Conservation (phyloP, 2,888 invertebrate genomes). For the Euplagia quadripunctaria region DNA sequence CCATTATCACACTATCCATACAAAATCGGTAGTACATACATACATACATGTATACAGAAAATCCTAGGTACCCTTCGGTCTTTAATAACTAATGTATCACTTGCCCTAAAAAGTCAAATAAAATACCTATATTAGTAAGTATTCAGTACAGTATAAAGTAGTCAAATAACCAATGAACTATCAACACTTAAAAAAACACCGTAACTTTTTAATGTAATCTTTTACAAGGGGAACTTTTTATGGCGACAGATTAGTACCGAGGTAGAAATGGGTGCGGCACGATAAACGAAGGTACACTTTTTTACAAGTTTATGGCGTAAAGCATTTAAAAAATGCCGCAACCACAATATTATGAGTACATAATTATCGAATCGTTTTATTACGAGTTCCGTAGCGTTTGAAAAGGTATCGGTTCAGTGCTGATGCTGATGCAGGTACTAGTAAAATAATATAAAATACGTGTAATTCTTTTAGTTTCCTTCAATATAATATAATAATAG, state of each 20-base stretch:
- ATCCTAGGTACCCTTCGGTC: background rate
- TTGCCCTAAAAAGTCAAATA: background rate
- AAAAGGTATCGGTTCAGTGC: background rate
- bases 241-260: constrained; percentile 57
- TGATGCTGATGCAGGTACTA: constrained; percentile 2
- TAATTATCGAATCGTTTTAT: constrained; percentile 18
- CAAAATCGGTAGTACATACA: too few relatives aligned
- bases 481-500: too few relatives aligned
- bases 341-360: constrained; percentile 49
- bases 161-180: background rate
- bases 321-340: constrained; percentile 51
- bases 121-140: background rate
- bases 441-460: background rate
- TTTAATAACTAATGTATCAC: background rate
- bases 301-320: constrained; percentile 46
- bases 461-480: too few relatives aligned
- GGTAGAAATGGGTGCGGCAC: constrained; percentile 52
- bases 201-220: constrained; percentile 59
- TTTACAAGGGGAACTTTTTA: constrained; percentile 68
- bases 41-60: background rate
- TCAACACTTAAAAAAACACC: constrained; percentile 59
- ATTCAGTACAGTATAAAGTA: background rate
- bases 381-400: constrained; percentile 34
- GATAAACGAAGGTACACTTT: constrained; percentile 1
- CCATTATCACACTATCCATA: too few relatives aligned